Evolutionary conservation across 2,888 invertebrate genomes (phyloP).

Genomic region (Oxytorus armatus): DNA sequence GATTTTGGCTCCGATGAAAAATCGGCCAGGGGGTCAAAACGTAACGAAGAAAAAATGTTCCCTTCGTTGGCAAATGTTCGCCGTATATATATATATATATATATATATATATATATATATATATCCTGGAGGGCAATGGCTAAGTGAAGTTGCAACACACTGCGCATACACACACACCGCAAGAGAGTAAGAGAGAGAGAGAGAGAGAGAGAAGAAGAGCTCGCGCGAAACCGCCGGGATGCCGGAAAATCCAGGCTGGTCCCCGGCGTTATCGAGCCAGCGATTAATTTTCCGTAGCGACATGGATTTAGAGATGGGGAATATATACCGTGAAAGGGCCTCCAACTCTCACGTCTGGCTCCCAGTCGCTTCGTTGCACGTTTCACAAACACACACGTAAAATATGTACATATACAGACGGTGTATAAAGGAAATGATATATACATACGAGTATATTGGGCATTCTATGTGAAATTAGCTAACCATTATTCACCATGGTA

Average conservation of each 20-base stretch:
- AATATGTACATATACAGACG: constrained; percentile 14
- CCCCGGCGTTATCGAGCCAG: constrained; percentile 71
- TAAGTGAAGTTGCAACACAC: constrained; percentile 47
- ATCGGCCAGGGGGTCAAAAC: constrained; percentile 61
- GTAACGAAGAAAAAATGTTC: constrained; percentile 57
- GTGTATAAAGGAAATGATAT: constrained; percentile 5
- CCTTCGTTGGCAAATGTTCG: constrained; percentile 11
- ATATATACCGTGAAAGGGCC: constrained; percentile 33
- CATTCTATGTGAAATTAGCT: neutral
- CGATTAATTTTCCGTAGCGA: constrained; percentile 76
- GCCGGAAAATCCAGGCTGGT: constrained; percentile 72
- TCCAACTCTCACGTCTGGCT: constrained; percentile 46
- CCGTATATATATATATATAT: constrained; percentile 5
- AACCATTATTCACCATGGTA: neutral
- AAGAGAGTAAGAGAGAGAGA: constrained; percentile 15
- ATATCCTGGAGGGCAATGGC: constrained; percentile 34
- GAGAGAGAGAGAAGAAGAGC: constrained; percentile 12
- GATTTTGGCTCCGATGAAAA: constrained; percentile 65
- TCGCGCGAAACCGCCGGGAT: constrained; percentile 52
- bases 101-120: constrained; percentile 6
- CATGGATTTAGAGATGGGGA: constrained; percentile 70
- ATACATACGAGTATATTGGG: neutral
- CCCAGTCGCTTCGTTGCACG: constrained; percentile 47
- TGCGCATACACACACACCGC: constrained; percentile 13
- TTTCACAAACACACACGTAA: constrained; percentile 32